These are phyloP conservation scores for Edolisoma coerulescens DNA, from an alignment of 2,113 vertebrate genomes.

Conservation along the genomic window DNA sequence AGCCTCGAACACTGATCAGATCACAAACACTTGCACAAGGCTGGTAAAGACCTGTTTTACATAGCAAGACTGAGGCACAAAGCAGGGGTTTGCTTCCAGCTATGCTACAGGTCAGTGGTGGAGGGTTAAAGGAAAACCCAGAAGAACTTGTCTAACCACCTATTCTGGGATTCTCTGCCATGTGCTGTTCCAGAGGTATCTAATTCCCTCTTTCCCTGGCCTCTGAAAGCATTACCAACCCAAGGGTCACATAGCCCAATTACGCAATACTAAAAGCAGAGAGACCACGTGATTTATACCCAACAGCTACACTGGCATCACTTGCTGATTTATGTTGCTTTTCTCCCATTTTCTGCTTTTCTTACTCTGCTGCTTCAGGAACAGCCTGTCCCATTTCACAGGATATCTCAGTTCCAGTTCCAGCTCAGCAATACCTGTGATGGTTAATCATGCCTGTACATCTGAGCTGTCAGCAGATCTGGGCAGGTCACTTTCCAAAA, in stretches of 20 bases:
- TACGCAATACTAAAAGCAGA: neutral
- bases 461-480: neutral
- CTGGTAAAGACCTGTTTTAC: neutral
- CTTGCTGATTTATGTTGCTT: neutral
- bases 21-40: neutral
- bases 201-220: neutral
- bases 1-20: neutral
- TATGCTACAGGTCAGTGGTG: neutral
- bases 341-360: neutral
- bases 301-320: neutral
- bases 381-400: neutral
- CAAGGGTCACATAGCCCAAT: neutral
- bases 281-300: neutral
- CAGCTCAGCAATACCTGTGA: neutral
- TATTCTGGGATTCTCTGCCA: neutral
- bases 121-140: neutral
- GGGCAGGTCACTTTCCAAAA: neutral
- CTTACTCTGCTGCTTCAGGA: neutral
- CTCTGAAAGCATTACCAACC: neutral
- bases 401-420: neutral
- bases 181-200: neutral
- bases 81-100: neutral
- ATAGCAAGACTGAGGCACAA: neutral
- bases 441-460: neutral
- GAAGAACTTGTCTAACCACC: neutral